Conservation (phyloP, 2,113 vertebrate species). For the Boleophthalmus pectinirostris region DNA sequence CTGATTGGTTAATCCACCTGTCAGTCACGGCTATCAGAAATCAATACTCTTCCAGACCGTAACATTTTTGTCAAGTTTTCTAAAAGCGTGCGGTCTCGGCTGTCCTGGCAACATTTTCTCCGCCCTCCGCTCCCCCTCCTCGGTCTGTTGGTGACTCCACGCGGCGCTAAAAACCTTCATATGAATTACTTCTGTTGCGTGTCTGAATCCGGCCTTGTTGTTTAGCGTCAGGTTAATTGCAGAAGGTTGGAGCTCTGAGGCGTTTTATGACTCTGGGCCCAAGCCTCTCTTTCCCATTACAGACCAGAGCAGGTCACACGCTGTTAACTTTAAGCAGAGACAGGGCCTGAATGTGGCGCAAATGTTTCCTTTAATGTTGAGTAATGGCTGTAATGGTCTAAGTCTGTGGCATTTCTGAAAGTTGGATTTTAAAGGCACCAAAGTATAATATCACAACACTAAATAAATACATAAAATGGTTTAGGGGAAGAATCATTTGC, state of each 20-base stretch:
- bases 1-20: too few species aligned
- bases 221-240: constrained; percentile 74
- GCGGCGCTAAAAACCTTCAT: neutral
- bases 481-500: neutral
- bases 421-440: neutral
- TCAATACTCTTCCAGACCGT: too few species aligned
- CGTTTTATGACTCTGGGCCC: constrained; percentile 54
- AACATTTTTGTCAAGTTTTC: too few species aligned
- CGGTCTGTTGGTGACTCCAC: neutral
- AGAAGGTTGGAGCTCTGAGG: constrained; percentile 53
- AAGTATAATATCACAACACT: too few species aligned
- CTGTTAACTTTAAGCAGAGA: constrained; percentile 59
- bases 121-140: too few species aligned
- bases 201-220: constrained; percentile 60
- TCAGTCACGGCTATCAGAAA: too few species aligned
- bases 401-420: neutral
- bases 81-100: too few species aligned
- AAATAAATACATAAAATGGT: neutral
- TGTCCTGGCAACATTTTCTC: neutral
- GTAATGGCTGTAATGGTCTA: neutral
- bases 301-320: constrained; percentile 65
- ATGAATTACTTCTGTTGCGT: constrained; percentile 45
- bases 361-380: neutral
- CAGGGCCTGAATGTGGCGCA: neutral
- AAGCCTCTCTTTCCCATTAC: constrained; percentile 55